phyloP scores from a whole-genome alignment of 2,888 invertebrate species.

The Melipona bicolor region DNA sequence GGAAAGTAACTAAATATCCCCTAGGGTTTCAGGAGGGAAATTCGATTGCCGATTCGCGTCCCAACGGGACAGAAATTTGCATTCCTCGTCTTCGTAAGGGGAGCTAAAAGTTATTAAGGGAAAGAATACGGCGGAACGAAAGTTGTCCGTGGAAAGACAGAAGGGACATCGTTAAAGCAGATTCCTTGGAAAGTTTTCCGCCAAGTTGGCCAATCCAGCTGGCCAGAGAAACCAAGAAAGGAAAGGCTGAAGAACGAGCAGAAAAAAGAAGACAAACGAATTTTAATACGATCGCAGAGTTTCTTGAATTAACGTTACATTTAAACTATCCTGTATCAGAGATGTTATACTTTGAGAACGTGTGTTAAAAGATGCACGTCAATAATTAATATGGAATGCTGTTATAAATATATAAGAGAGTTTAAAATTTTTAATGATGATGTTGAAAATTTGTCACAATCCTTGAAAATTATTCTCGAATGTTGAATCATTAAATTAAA shows the following conservation, averaged over 20 bases:
- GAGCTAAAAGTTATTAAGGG: constrained; percentile 48
- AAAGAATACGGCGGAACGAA: constrained; percentile 40
- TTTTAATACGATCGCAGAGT: neutral
- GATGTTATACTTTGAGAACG: too few species aligned
- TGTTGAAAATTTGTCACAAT: too few species aligned
- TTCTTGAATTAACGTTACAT: neutral
- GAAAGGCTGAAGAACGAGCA: neutral
- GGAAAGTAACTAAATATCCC: neutral
- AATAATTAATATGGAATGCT: too few species aligned
- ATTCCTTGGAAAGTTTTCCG: constrained; percentile 50
- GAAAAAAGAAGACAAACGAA: neutral
- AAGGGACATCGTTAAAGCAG: constrained; percentile 48
- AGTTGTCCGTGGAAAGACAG: constrained; percentile 50
- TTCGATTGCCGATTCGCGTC: constrained; percentile 23
- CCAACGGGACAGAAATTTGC: constrained; percentile 21
- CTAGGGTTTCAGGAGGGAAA: neutral
- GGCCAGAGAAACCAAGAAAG: constrained; percentile 15
- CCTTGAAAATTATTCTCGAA: too few species aligned
- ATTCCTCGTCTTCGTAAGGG: constrained; percentile 21
- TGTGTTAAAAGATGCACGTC: too few species aligned
- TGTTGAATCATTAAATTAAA: too few species aligned
- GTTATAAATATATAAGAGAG: too few species aligned
- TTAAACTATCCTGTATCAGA: neutral
- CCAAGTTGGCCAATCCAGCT: constrained; percentile 41
- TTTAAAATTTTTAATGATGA: too few species aligned